Evolutionary conservation across 2,888 invertebrate species (phyloP).

Genomic region (Hydroisotoma schaefferi): DNA sequence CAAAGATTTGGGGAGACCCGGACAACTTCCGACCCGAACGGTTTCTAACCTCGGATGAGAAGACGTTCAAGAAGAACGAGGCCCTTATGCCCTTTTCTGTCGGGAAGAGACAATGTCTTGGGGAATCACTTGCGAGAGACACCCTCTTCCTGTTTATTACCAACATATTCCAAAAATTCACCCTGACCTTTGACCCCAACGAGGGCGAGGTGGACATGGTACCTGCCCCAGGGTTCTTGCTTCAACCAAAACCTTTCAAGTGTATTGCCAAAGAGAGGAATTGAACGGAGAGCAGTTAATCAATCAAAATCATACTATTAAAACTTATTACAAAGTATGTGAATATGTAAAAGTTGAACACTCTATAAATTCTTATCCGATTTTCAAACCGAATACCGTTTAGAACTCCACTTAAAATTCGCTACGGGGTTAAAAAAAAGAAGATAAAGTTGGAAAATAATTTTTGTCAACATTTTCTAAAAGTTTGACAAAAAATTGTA

Average conservation of each 20-base stretch:
- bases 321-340: too few species aligned
- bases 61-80: slow-evolving; percentile 18
- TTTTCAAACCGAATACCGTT: too few species aligned
- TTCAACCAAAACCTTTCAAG: not conserved
- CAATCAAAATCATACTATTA: too few species aligned
- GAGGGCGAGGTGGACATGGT: not conserved
- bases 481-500: too few species aligned
- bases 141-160: slow-evolving; percentile 25
- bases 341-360: too few species aligned
- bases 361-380: too few species aligned
- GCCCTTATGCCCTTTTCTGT: slow-evolving; percentile 25
- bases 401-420: too few species aligned
- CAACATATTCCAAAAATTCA: slow-evolving; percentile 25
- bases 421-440: too few species aligned
- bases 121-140: slow-evolving; percentile 26
- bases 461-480: too few species aligned
- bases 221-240: not conserved
- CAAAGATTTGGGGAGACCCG: slow-evolving; percentile 32
- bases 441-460: too few species aligned
- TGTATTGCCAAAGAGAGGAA: not conserved
- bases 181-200: not conserved
- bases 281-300: too few species aligned
- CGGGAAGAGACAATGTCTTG: slow-evolving; percentile 32
- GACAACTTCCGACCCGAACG: slow-evolving; percentile 31
- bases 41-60: slow-evolving; percentile 28